Conservation (phyloP, 2,113 vertebrate genomes). For the Macaca nemestrina region DNA sequence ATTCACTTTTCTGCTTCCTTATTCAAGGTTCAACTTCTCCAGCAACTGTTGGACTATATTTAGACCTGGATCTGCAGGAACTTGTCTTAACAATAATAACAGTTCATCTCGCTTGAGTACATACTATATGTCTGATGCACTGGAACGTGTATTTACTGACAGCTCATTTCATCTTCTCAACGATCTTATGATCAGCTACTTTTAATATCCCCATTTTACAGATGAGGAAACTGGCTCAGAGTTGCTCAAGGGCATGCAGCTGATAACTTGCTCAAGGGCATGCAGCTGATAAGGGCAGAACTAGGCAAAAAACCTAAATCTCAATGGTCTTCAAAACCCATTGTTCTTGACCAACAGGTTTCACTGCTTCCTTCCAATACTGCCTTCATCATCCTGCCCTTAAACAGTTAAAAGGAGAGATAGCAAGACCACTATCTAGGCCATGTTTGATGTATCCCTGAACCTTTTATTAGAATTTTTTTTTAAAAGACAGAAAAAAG, state of each 20-base stretch:
- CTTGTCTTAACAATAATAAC: background rate
- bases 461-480: background rate
- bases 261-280: background rate
- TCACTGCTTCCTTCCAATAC: background rate
- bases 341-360: background rate
- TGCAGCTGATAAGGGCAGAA: background rate
- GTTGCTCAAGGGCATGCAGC: background rate
- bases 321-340: background rate
- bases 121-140: background rate
- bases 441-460: background rate
- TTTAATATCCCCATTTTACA: background rate
- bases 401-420: background rate
- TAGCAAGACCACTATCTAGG: background rate
- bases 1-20: background rate
- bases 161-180: background rate
- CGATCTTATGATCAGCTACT: background rate
- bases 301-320: background rate
- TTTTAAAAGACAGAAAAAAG: conserved; percentile 12
- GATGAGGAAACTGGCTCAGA: background rate
- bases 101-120: background rate
- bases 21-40: background rate
- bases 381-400: background rate
- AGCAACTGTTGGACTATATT: background rate
- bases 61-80: background rate
- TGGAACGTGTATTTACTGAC: background rate